Conservation (phyloP, 2,888 invertebrate species). For the Rotaria socialis region DNA sequence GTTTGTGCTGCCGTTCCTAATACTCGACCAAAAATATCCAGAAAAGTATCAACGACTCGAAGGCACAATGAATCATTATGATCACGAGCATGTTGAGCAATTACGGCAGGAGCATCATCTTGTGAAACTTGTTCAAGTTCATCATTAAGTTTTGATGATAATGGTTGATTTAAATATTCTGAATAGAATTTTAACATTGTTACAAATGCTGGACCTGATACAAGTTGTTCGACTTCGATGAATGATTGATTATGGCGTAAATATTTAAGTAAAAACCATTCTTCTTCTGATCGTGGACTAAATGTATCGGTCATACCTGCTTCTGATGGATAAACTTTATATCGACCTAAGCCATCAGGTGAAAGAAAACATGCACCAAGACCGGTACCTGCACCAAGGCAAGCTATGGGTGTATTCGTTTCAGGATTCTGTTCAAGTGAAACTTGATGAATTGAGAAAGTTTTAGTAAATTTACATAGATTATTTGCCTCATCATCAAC, state of each 20-base stretch:
- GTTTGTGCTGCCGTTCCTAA: constrained; percentile 28
- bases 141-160: background rate
- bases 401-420: background rate
- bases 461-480: background rate
- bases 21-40: constrained; percentile 32
- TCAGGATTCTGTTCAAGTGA: background rate
- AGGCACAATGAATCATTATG: background rate
- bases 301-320: constrained; percentile 22
- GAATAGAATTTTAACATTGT: constrained; percentile 14
- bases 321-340: constrained; percentile 27
- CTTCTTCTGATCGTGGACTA: background rate
- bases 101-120: constrained; percentile 14
- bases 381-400: constrained; percentile 8
- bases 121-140: background rate
- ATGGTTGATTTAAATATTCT: background rate
- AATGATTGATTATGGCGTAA: background rate
- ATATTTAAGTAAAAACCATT: background rate
- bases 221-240: constrained; percentile 15
- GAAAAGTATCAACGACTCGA: constrained; percentile 5
- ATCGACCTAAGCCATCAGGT: background rate
- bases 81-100: constrained; percentile 5
- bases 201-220: constrained; percentile 25
- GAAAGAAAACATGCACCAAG: constrained; percentile 15
- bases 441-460: background rate
- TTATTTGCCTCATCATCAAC: background rate